Conservation (phyloP, 2,113 vertebrate genomes). For the Holacanthus passer region DNA sequence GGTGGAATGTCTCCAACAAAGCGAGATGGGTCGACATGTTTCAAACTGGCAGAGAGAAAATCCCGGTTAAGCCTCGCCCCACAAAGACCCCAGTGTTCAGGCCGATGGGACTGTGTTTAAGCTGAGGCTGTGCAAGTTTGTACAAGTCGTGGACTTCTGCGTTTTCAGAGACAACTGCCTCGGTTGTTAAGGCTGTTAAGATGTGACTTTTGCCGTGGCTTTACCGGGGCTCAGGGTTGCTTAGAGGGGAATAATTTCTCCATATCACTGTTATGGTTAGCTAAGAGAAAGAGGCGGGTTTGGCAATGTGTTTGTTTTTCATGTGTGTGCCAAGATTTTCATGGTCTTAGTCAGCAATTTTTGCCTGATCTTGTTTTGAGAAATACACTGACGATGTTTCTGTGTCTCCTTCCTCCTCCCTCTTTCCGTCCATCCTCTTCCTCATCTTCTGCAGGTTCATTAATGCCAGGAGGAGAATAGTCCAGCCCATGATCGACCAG, state of each 20-base stretch:
- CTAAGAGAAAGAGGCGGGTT: conserved; percentile 48
- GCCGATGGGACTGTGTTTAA: conserved; percentile 48
- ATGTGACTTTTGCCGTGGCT: conserved; percentile 71
- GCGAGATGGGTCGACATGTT: conserved; percentile 62
- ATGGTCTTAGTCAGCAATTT: conserved; percentile 54
- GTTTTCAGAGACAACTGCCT: conserved; percentile 71
- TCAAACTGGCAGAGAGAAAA: conserved; percentile 68
- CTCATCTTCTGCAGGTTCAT: conserved; percentile 93
- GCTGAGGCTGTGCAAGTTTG: conserved; percentile 74
- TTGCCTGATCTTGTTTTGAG: conserved; percentile 51
- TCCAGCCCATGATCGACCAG: conserved; percentile 99
- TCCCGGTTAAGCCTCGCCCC: conserved; percentile 61
- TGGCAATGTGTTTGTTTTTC: conserved; percentile 67
- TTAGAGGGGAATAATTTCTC: conserved; percentile 54
- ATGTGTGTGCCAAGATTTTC: conserved; percentile 52
- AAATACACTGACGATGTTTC: conserved; percentile 55
- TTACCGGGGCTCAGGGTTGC: conserved; percentile 61
- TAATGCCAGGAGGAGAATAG: conserved; percentile 99
- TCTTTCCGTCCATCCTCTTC: background rate
- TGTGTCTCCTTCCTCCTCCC: conserved; percentile 19
- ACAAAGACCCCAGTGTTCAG: conserved; percentile 78
- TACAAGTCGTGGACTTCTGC: conserved; percentile 74
- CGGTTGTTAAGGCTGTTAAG: conserved; percentile 71
- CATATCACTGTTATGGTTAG: conserved; percentile 61
- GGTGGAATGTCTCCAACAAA: conserved; percentile 64